phyloP scores from a whole-genome alignment of 2,888 invertebrate genomes.

The Cataglyphis livida region DNA sequence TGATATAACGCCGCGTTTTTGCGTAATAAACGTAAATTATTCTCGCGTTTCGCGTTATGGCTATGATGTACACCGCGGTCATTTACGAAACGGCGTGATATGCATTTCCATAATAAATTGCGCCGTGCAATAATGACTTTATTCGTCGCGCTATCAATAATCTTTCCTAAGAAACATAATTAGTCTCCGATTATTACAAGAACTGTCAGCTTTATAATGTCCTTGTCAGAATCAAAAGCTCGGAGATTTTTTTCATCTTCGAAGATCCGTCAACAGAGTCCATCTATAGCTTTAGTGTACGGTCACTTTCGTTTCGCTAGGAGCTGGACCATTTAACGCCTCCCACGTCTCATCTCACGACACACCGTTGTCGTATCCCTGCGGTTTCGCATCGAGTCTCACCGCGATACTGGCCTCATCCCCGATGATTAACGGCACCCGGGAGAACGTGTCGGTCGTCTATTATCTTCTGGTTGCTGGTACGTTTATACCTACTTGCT shows the following conservation, averaged over 20 bases:
- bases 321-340: constrained; percentile 78
- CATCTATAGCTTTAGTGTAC: constrained; percentile 71
- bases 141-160: constrained; percentile 6
- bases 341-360: constrained; percentile 58
- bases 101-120: constrained; percentile 24
- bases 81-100: constrained; percentile 37
- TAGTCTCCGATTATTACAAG: background rate
- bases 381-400: constrained; percentile 76
- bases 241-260: background rate
- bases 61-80: constrained; percentile 42
- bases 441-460: constrained; percentile 79
- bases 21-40: constrained; percentile 54
- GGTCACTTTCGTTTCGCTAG: constrained; percentile 83
- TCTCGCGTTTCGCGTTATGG: constrained; percentile 38
- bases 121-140: background rate
- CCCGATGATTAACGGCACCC: constrained; percentile 84
- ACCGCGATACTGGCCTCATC: constrained; percentile 73
- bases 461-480: constrained; percentile 81
- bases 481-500: constrained; percentile 80
- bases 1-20: constrained; percentile 29
- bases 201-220: background rate
- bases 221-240: background rate
- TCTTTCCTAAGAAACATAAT: background rate
- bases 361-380: constrained; percentile 70
- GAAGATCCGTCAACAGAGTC: constrained; percentile 75